Conservation (phyloP, 2,888 invertebrate species). For the Sericinus montela region DNA sequence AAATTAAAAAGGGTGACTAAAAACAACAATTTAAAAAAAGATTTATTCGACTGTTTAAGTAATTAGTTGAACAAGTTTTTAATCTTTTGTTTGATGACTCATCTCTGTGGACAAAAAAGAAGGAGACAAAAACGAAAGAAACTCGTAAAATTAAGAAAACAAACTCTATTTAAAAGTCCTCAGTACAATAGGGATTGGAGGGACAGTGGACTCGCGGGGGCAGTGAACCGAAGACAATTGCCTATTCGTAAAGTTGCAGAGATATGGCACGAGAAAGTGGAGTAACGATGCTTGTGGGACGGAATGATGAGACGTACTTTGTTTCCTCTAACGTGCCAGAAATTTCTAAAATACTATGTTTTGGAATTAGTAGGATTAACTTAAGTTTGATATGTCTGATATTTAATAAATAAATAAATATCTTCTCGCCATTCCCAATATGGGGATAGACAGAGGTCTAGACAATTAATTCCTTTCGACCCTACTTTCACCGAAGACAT, state of each 20-base stretch:
- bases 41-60: slow-evolving; percentile 14
- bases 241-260: slow-evolving; percentile 44
- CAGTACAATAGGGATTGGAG: slow-evolving; percentile 29
- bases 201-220: slow-evolving; percentile 44
- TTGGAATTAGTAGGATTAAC: too few relatives aligned
- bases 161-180: slow-evolving; percentile 31
- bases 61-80: slow-evolving; percentile 12
- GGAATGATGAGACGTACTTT: slow-evolving; percentile 32
- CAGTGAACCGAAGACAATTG: slow-evolving; percentile 48
- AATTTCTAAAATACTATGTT: too few relatives aligned
- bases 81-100: slow-evolving; percentile 12
- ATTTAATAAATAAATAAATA: too few relatives aligned
- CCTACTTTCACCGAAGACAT: too few relatives aligned
- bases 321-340: slow-evolving; percentile 15
- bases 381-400: too few relatives aligned
- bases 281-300: slow-evolving; percentile 38
- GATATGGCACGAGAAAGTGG: slow-evolving; percentile 34
- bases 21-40: not conserved
- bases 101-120: slow-evolving; percentile 13
- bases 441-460: too few relatives aligned
- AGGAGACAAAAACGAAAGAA: slow-evolving; percentile 24
- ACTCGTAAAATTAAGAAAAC: slow-evolving; percentile 32
- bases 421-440: too few relatives aligned
- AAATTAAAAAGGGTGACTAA: slow-evolving; percentile 1
- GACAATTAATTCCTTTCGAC: too few relatives aligned